Percentiles rank a stretch among this genome's conserved stretches.
Evolutionary conservation across 2,888 invertebrate genomes (phyloP).

Genomic region (Empis stercorea): DNA sequence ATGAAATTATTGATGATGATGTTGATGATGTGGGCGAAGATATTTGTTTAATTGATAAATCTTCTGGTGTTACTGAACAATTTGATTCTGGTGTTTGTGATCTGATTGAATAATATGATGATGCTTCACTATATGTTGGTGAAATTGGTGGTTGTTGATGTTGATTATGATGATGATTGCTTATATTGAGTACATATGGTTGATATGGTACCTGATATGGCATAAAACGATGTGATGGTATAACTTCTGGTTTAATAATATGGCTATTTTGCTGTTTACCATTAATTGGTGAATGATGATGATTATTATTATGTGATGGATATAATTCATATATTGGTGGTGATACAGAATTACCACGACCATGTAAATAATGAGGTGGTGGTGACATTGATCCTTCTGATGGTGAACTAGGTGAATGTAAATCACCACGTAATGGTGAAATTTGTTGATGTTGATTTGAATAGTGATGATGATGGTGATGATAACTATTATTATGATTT

Average conservation of each 20-base stretch:
- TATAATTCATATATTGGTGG: constrained; percentile 32
- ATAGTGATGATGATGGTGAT: constrained; percentile 18
- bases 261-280: constrained; percentile 1
- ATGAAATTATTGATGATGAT: constrained; percentile 7
- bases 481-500: background rate
- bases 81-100: constrained; percentile 34
- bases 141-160: constrained; percentile 34
- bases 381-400: constrained; percentile 33
- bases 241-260: constrained; percentile 10
- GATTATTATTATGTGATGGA: constrained; percentile 19
- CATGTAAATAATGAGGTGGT: constrained; percentile 32
- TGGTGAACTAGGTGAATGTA: constrained; percentile 30
- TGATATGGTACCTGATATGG: constrained; percentile 23
- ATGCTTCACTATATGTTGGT: constrained; percentile 33
- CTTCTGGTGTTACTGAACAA: constrained; percentile 32
- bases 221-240: constrained; percentile 21
- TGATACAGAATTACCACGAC: constrained; percentile 33
- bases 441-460: constrained; percentile 24
- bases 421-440: constrained; percentile 28
- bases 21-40: constrained; percentile 11
- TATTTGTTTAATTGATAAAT: constrained; percentile 31
- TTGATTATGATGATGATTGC: constrained; percentile 5
- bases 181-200: constrained; percentile 14
- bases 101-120: constrained; percentile 34
- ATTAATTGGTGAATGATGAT: constrained; percentile 9